These are phyloP conservation scores for Leptopilina drosophilae DNA, from an alignment of 2,888 invertebrate species.

Conservation along the genomic window DNA sequence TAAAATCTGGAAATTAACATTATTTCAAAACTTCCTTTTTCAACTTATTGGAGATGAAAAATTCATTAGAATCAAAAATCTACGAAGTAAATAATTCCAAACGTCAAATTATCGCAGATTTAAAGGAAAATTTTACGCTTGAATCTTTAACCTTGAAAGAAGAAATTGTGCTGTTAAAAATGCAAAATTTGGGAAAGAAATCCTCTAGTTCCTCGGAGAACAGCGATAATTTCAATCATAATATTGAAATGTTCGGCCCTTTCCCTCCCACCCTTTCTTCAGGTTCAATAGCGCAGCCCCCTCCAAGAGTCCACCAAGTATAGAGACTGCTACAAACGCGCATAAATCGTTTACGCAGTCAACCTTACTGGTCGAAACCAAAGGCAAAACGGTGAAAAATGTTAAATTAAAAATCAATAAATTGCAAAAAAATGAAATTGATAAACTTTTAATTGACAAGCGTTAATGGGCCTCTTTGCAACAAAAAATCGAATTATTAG, in stretches of 20 bases:
- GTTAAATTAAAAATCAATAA: neutral
- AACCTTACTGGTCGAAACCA: neutral
- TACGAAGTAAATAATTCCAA: neutral
- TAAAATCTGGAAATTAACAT: neutral
- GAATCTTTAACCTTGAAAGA: neutral
- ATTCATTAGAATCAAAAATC: neutral
- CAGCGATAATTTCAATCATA: too few species aligned
- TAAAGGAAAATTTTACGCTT: neutral
- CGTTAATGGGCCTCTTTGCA: neutral
- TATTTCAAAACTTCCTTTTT: neutral
- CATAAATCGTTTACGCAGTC: neutral
- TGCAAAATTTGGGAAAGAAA: neutral
- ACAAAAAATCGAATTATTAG: neutral
- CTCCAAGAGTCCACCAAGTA: too few species aligned
- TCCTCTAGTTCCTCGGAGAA: neutral
- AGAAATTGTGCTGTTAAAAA: neutral
- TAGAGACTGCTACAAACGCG: too few species aligned
- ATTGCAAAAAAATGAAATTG: neutral
- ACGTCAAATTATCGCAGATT: neutral
- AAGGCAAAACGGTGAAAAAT: neutral
- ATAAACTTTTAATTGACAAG: neutral
- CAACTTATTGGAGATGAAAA: neutral
- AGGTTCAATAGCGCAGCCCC: too few species aligned
- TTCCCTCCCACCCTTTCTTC: too few species aligned
- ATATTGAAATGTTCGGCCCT: too few species aligned